These are phyloP conservation scores for Malacosoma neustria DNA, from an alignment of 2,888 invertebrate species.

Conservation along the genomic window DNA sequence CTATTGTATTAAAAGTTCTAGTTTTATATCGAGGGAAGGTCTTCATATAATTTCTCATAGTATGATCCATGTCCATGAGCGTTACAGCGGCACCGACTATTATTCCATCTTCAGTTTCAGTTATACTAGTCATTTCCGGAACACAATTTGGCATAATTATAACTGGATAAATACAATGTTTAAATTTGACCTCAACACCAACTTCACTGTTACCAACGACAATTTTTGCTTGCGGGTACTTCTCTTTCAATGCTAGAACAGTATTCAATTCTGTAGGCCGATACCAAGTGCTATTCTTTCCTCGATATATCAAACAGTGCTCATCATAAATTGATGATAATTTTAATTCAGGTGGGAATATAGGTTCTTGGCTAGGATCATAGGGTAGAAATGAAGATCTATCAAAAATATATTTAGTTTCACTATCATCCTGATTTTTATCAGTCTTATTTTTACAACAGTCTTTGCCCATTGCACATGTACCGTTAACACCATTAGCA, in stretches of 20 bases:
- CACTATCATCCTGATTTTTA: conserved; percentile 42
- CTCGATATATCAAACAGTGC: conserved; percentile 61
- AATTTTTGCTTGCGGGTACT: conserved; percentile 80
- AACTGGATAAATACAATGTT: conserved; percentile 82
- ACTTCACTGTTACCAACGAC: conserved; percentile 90
- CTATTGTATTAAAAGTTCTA: conserved; percentile 79
- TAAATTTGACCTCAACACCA: conserved; percentile 89
- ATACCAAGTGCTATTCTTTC: conserved; percentile 79
- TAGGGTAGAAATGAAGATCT: conserved; percentile 78
- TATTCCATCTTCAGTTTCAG: conserved; percentile 73
- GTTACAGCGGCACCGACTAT: conserved; percentile 89
- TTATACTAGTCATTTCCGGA: conserved; percentile 82
- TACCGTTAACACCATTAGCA: conserved; percentile 24
- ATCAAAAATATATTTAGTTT: conserved; percentile 74
- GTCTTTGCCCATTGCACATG: conserved; percentile 77
- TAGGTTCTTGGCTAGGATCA: conserved; percentile 85
- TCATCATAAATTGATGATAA: conserved; percentile 74
- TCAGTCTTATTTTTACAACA: conserved; percentile 75
- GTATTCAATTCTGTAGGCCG: conserved; percentile 77
- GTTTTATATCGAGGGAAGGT: conserved; percentile 75
- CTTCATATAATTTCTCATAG: conserved; percentile 76
- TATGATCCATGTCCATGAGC: conserved; percentile 82
- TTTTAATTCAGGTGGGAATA: conserved; percentile 88
- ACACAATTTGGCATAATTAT: conserved; percentile 90
- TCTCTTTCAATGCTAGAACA: conserved; percentile 78